Percentiles rank a stretch among this genome's conserved stretches.
These are phyloP conservation scores for Bombyx mandarina DNA, from an alignment of 1,140 invertebrate species.

Conservation along the genomic window DNA sequence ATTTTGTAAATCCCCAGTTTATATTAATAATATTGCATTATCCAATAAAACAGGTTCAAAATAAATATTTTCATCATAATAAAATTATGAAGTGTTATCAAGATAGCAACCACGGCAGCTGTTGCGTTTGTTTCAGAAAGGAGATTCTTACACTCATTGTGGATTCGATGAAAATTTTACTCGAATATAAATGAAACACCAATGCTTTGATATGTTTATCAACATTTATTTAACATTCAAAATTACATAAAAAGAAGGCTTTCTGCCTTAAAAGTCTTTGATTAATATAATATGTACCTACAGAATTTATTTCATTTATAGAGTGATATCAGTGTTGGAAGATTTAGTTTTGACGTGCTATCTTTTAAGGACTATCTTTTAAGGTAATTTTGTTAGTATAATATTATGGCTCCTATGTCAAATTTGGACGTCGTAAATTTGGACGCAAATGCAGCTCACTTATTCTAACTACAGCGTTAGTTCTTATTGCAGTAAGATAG, in stretches of 20 bases:
- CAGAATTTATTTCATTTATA: constrained; percentile 66
- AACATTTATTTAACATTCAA: constrained; percentile 70
- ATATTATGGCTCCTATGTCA: background rate
- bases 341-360: constrained; percentile 17
- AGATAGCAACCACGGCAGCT: no score
- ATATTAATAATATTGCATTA: no score
- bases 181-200: constrained; percentile 38
- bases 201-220: constrained; percentile 58
- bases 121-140: no score
- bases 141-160: no score
- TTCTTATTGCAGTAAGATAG: no score
- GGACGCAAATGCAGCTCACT: background rate
- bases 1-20: no score
- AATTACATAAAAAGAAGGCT: constrained; percentile 69
- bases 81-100: no score
- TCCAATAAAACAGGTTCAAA: no score
- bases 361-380: background rate
- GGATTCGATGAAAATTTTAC: no score
- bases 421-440: background rate
- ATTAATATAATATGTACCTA: constrained; percentile 56
- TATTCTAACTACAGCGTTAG: no score
- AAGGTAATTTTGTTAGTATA: background rate
- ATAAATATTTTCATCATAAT: no score
- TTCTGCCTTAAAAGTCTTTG: constrained; percentile 66
- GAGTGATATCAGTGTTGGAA: constrained; percentile 23